phyloP scores from a whole-genome alignment of 2,113 vertebrate genomes.

The Macheiramphus alcinus region DNA sequence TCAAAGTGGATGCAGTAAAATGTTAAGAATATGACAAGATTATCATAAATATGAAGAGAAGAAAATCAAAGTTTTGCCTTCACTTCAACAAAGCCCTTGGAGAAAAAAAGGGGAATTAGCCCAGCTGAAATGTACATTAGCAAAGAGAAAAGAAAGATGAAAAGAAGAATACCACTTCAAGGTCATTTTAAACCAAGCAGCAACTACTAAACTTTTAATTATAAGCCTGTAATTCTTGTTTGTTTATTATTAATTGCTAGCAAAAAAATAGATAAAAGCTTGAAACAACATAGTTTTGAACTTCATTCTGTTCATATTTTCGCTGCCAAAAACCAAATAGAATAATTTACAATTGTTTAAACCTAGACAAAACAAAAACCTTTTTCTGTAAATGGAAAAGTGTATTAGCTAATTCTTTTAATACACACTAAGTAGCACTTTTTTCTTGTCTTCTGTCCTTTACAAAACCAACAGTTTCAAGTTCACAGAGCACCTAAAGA shows the following conservation, averaged over 20 bases:
- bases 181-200: slow-evolving; percentile 33
- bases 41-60: slow-evolving; percentile 19
- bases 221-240: slow-evolving; percentile 4
- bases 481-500: neutral
- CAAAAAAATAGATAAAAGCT: neutral
- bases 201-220: neutral
- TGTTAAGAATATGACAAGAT: slow-evolving; percentile 30
- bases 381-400: neutral
- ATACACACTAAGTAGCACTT: neutral
- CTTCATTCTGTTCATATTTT: neutral
- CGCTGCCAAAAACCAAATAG: neutral
- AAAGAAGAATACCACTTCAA: slow-evolving; percentile 14
- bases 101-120: neutral
- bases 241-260: neutral
- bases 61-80: neutral
- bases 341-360: neutral
- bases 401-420: neutral
- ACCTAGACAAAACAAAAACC: neutral
- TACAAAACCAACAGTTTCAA: neutral
- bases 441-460: neutral
- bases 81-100: neutral
- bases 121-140: neutral
- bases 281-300: neutral
- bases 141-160: neutral
- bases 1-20: slow-evolving; percentile 6